Percentiles rank a stretch among this genome's conserved stretches.
phyloP scores from a whole-genome alignment of 1,140 invertebrate genomes.

The Zophobas atratus region DNA sequence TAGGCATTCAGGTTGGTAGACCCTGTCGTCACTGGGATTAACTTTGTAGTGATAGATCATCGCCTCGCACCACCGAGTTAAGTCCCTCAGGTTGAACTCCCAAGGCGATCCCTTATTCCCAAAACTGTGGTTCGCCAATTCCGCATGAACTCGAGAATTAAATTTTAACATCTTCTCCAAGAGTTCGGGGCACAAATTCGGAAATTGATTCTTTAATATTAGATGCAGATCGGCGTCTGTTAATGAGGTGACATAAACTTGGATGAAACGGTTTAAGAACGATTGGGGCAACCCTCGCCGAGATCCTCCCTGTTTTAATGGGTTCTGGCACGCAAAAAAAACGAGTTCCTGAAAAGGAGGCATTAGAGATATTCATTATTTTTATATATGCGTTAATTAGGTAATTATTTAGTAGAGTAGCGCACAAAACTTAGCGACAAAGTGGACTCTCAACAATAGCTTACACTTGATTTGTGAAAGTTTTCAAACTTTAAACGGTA shows the following conservation, averaged over 20 bases:
- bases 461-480: too few species aligned
- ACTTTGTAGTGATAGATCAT: slow-evolving; percentile 63
- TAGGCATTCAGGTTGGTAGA: slow-evolving; percentile 59
- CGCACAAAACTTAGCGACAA: too few species aligned
- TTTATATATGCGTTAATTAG: too few species aligned
- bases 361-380: too few species aligned
- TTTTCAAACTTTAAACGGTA: too few species aligned
- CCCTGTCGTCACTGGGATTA: slow-evolving; percentile 32
- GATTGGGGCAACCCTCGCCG: slow-evolving; percentile 96
- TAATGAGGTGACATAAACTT: slow-evolving; percentile 92
- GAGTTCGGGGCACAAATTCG: slow-evolving; percentile 70
- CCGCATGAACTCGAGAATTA: slow-evolving; percentile 80
- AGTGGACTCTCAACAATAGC: too few species aligned
- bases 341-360: slow-evolving; percentile 74
- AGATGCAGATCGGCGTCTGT: slow-evolving; percentile 82
- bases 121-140: slow-evolving; percentile 76
- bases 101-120: slow-evolving; percentile 88
- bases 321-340: slow-evolving; percentile 99
- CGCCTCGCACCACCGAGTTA: slow-evolving; percentile 92
- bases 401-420: too few species aligned
- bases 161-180: slow-evolving; percentile 86
- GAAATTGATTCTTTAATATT: slow-evolving; percentile 74
- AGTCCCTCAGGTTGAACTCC: slow-evolving; percentile 97
- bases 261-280: slow-evolving; percentile 98
- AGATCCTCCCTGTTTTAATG: slow-evolving; percentile 95